Conservation (phyloP, 2,888 invertebrate genomes). For the Epistrophe eligans region DNA sequence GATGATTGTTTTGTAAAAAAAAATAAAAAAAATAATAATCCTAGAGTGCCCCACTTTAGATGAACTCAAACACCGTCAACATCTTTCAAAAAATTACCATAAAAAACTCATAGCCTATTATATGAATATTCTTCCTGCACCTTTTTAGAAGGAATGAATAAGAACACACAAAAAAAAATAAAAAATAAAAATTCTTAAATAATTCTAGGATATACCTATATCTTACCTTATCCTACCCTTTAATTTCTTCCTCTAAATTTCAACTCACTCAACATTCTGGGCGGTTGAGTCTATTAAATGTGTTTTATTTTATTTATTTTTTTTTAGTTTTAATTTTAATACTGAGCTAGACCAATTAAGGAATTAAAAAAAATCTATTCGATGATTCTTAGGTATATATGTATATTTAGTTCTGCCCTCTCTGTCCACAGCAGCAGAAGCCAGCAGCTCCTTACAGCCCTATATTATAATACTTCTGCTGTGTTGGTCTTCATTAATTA, state of each 20-base stretch:
- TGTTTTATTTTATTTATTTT: conserved; percentile 9
- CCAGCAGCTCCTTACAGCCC: background rate
- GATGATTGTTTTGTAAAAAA: background rate
- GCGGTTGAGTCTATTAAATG: conserved; percentile 48
- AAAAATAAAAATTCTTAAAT: conserved; percentile 40
- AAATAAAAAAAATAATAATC: background rate
- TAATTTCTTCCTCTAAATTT: conserved; percentile 10
- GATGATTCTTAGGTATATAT: conserved; percentile 21
- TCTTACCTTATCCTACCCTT: no score
- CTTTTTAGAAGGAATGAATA: conserved; percentile 12
- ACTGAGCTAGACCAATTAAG: conserved; percentile 57
- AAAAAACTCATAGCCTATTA: conserved; percentile 37
- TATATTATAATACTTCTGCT: background rate
- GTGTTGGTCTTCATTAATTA: conserved; percentile 63
- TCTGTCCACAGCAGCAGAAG: conserved; percentile 20
- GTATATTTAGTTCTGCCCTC: conserved; percentile 8
- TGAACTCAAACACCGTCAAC: conserved; percentile 31
- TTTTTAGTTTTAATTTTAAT: background rate
- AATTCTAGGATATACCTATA: conserved; percentile 28
- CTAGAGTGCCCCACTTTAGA: conserved; percentile 53
- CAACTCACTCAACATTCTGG: conserved; percentile 33
- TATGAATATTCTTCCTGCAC: conserved; percentile 24
- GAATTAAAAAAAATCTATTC: conserved; percentile 62
- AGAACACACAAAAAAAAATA: background rate
- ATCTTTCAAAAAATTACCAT: conserved; percentile 44